These are phyloP conservation scores for Byasa hedistus DNA, from an alignment of 2,888 invertebrate species.

Conservation along the genomic window DNA sequence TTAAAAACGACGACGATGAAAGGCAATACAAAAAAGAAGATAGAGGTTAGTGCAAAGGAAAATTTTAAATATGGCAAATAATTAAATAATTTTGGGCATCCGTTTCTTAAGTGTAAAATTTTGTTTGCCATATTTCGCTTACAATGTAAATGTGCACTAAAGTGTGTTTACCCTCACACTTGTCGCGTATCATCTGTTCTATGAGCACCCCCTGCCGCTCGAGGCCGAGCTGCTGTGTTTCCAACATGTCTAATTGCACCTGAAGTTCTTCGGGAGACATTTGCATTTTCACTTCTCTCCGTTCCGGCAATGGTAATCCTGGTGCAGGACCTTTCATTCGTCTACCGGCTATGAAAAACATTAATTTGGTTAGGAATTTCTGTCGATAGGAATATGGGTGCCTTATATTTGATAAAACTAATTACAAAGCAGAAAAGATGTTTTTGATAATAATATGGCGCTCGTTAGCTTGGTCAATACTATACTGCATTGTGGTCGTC, in stretches of 20 bases:
- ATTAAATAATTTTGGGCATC: background rate
- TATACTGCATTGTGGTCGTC: too few species aligned
- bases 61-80: slow-evolving; percentile 18
- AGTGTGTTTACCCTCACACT: slow-evolving; percentile 82
- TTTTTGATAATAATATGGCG: background rate
- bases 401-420: background rate
- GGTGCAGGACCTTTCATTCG: slow-evolving; percentile 91
- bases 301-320: slow-evolving; percentile 86
- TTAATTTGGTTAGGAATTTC: background rate
- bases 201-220: slow-evolving; percentile 94
- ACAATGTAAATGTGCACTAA: slow-evolving; percentile 45
- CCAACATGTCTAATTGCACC: slow-evolving; percentile 87
- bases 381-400: background rate
- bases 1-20: background rate
- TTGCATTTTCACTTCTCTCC: slow-evolving; percentile 77
- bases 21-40: slow-evolving; percentile 24
- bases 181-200: slow-evolving; percentile 92
- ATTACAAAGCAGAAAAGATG: background rate
- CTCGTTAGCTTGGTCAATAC: too few species aligned
- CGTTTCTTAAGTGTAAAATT: background rate
- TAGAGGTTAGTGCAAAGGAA: slow-evolving; percentile 20
- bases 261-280: slow-evolving; percentile 82
- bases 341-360: slow-evolving; percentile 79
- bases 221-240: slow-evolving; percentile 91
- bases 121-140: slow-evolving; percentile 15